Evolutionary conservation across 2,797 vertebrate species (phyloP).

Genomic region (Enoplosus armatus): DNA sequence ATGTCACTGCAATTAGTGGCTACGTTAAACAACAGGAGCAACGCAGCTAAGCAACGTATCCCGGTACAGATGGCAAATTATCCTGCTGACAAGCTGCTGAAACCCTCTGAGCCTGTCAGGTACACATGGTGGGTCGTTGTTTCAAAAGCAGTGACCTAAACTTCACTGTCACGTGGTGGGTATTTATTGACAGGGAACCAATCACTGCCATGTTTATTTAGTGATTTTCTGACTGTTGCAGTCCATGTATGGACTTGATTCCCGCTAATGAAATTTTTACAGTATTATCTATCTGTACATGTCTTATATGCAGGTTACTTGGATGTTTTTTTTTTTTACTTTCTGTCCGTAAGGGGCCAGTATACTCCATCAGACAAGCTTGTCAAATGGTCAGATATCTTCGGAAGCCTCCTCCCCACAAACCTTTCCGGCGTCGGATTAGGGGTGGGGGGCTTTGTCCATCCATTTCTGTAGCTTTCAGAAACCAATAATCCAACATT

Average conservation of each 20-base stretch:
- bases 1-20: constrained; percentile 57
- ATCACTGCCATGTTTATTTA: constrained; percentile 3
- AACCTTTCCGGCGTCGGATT: background rate
- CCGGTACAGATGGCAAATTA: constrained; percentile 67
- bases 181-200: constrained; percentile 13
- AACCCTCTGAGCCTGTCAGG: constrained; percentile 46
- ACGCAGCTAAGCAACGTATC: constrained; percentile 36
- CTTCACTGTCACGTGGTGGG: background rate
- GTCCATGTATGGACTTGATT: background rate
- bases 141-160: constrained; percentile 35
- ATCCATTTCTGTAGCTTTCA: background rate
- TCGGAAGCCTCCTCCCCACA: background rate
- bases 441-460: background rate
- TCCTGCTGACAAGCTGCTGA: constrained; percentile 38
- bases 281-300: background rate
- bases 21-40: constrained; percentile 57
- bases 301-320: background rate
- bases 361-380: background rate
- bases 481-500: background rate
- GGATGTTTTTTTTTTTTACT: background rate
- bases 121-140: constrained; percentile 13
- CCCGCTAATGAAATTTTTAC: background rate
- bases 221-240: background rate
- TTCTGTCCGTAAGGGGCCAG: background rate
- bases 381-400: background rate